Conservation (phyloP, 30 jellyfish, hydroid and myxozoan species). For the Clytia hemisphaerica region DNA sequence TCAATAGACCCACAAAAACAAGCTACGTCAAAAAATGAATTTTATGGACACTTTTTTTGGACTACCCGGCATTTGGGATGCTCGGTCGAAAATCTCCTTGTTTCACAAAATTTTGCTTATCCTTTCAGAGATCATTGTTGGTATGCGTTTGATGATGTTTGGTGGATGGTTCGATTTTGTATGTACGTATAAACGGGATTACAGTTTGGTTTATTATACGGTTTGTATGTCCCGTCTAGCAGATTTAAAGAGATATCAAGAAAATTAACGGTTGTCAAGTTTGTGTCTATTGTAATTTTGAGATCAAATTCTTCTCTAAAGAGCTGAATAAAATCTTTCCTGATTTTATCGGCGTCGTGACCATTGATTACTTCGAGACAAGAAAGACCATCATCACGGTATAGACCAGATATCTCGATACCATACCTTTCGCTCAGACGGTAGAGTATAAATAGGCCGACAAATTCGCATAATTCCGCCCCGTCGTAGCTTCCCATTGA, state of each 20-base stretch:
- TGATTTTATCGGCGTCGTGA: slow-evolving; percentile 26
- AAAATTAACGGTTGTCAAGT: slow-evolving; percentile 44
- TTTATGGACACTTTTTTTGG: too few species aligned
- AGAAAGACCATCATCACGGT: slow-evolving; percentile 69
- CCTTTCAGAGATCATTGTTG: slow-evolving; percentile 14
- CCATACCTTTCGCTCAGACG: slow-evolving; percentile 24
- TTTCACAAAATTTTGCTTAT: too few species aligned
- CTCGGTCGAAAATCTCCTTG: too few species aligned
- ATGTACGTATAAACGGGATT: slow-evolving; percentile 36
- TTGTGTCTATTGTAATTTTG: slow-evolving; percentile 37
- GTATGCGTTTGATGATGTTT: slow-evolving; percentile 35
- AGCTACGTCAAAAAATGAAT: too few species aligned
- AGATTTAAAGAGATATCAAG: slow-evolving; percentile 49
- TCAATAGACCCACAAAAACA: too few species aligned
- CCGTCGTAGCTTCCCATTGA: too few species aligned
- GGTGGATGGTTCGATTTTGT: slow-evolving; percentile 61
- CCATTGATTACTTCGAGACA: slow-evolving; percentile 34
- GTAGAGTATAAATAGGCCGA: too few species aligned
- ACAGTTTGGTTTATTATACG: slow-evolving; percentile 47
- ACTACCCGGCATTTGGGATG: too few species aligned
- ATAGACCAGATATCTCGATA: slow-evolving; percentile 38
- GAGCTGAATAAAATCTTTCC: slow-evolving; percentile 3
- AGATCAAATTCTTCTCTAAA: slow-evolving; percentile 39
- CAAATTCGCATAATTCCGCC: too few species aligned
- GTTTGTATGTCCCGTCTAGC: slow-evolving; percentile 29